Evolutionary conservation across 2,113 vertebrate species (phyloP).

Genomic region (Aepyceros melampus): DNA sequence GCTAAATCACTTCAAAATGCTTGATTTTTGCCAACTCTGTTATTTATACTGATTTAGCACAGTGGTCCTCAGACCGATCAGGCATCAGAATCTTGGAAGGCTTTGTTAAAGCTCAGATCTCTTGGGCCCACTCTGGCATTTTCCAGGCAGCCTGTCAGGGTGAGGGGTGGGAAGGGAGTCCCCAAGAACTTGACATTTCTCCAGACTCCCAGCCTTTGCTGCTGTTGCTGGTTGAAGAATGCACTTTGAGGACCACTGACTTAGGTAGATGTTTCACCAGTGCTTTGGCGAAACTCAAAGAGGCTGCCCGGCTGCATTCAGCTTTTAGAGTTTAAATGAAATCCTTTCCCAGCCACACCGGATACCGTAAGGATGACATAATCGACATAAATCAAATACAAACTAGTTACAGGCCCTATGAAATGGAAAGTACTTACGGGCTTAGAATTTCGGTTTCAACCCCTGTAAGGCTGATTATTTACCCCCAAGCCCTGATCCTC

Average conservation of each 20-base stretch:
- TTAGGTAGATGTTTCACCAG: fast-evolving
- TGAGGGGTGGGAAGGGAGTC: too few relatives aligned
- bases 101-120: not conserved
- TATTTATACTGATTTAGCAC: not conserved
- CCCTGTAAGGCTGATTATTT: not conserved
- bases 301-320: fast-evolving
- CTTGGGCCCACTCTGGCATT: not conserved
- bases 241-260: not conserved
- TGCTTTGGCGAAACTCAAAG: not conserved
- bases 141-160: not conserved
- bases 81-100: not conserved
- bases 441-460: not conserved
- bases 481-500: not conserved
- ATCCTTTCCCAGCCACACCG: not conserved
- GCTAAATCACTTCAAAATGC: not conserved
- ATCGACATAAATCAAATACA: not conserved
- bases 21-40: not conserved
- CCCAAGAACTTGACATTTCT: not conserved
- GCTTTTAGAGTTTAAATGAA: not conserved
- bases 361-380: not conserved
- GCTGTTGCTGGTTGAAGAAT: too few relatives aligned
- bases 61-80: not conserved
- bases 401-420: not conserved
- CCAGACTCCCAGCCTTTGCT: not conserved
- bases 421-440: not conserved